Conservation (phyloP, 2,888 invertebrate genomes). For the Tipula confusa region DNA sequence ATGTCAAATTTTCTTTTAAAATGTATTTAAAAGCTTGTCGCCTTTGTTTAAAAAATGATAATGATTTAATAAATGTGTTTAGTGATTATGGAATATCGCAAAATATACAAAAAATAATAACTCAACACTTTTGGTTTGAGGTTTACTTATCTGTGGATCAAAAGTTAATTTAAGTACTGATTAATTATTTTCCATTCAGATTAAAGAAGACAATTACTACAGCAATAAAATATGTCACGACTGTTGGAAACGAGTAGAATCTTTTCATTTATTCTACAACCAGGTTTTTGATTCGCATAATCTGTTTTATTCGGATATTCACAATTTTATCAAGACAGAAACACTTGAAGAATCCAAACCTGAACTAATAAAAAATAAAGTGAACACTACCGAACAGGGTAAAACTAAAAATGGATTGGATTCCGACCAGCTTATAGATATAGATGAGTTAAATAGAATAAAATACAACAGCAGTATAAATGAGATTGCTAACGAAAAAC, state of each 20-base stretch:
- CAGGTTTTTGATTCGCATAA: constrained; percentile 45
- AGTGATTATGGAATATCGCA: constrained; percentile 41
- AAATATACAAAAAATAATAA: constrained; percentile 42
- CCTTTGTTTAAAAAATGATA: background rate
- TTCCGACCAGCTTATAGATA: background rate
- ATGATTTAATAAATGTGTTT: constrained; percentile 39
- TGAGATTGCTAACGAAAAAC: background rate
- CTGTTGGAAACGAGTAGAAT: constrained; percentile 45
- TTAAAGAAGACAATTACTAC: constrained; percentile 43
- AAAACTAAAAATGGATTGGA: background rate
- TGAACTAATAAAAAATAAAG: background rate
- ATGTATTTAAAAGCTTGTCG: background rate
- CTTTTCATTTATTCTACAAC: constrained; percentile 45
- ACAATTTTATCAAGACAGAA: background rate
- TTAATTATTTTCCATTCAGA: constrained; percentile 39
- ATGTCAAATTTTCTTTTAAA: no score
- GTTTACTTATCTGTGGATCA: constrained; percentile 38
- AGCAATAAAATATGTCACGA: constrained; percentile 44
- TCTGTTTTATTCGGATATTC: background rate
- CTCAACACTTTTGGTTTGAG: constrained; percentile 48
- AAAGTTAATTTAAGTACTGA: background rate
- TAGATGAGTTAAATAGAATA: background rate
- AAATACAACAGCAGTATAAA: no score
- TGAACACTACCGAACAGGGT: background rate
- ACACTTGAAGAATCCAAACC: background rate